Conservation (phyloP, 2,113 vertebrate genomes). For the Plecturocebus donacophilus region DNA sequence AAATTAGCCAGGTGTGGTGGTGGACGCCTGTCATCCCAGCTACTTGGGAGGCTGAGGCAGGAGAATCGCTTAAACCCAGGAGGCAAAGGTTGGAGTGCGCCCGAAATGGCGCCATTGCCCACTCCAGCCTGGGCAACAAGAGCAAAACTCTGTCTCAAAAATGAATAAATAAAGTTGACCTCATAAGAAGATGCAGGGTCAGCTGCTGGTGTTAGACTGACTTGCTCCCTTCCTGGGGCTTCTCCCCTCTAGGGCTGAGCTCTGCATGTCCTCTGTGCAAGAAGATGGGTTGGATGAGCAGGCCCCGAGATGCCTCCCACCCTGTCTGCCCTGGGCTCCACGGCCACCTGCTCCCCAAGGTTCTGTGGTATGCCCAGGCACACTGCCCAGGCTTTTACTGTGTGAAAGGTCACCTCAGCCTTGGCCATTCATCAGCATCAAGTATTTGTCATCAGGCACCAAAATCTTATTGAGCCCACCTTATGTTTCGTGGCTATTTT, state of each 20-base stretch:
- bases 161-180: too few relatives aligned
- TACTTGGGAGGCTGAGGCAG: too few relatives aligned
- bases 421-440: not conserved
- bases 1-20: too few relatives aligned
- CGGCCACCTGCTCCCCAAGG: not conserved
- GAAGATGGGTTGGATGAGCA: not conserved
- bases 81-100: too few relatives aligned
- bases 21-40: too few relatives aligned
- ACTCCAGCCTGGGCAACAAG: too few relatives aligned
- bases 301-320: not conserved
- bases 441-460: not conserved
- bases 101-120: too few relatives aligned
- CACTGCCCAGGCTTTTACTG: not conserved
- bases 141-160: too few relatives aligned
- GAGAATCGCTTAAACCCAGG: too few relatives aligned
- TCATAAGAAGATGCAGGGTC: not conserved
- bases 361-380: fast-evolving
- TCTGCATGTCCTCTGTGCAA: fast-evolving
- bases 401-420: not conserved
- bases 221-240: fast-evolving
- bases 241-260: not conserved
- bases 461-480: not conserved
- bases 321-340: fast-evolving
- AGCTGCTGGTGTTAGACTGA: fast-evolving
- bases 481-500: not conserved